Evolutionary conservation across 2,888 invertebrate genomes (phyloP), one percentile per base, ranked within the genome.

Genomic region (Myopa testacea): DNA sequence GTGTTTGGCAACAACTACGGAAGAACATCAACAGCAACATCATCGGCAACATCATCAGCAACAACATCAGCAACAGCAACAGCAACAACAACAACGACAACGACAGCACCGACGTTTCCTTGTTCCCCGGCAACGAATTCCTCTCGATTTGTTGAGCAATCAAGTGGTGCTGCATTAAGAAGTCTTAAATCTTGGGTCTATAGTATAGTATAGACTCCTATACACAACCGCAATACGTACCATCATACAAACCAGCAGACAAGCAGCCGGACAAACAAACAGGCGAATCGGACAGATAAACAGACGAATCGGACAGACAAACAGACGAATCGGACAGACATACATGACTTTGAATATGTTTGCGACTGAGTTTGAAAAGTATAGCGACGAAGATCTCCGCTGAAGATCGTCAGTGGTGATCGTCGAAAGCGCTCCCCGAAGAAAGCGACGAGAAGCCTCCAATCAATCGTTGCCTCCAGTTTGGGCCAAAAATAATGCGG

Each of bases 341-440:
- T 52, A 60, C 69, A 69, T 68, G 60, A 69, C 60, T 69, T 75
- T 75, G 69, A 69, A 69, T 68, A 69, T 69, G 60, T 75, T 58
- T 65, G 65, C n/a, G 19, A n/a, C 45, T 45, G 45, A 45, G 45
- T 45, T 45, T 45, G 45, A 45, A 63, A 65, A 74, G 45, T 55
- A 67, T 38, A 12, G 55, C 40, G 68, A 38, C 40, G 26, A 26
- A 26, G 26, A 26, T 26, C 26, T 40, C 16, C 52, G 37, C 3
- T 58, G 40, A 19, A 34, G 75, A 75, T 75, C 75, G 58, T 68
- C 40, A 69, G 55, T 58, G 69, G 45, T 65, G 38, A 67, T 67
- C 67, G 55, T 75, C 74, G 19, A 7, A 26, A n/a, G 40, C 45
- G 67, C 14, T 10, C 38, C 7, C 67, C 19, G 52, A 55, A 55